A percentile compares a stretch with the other conserved stretches of the same genome.
Conservation (phyloP, 2,113 vertebrate genomes). For the Tauraco erythrolophus region DNA sequence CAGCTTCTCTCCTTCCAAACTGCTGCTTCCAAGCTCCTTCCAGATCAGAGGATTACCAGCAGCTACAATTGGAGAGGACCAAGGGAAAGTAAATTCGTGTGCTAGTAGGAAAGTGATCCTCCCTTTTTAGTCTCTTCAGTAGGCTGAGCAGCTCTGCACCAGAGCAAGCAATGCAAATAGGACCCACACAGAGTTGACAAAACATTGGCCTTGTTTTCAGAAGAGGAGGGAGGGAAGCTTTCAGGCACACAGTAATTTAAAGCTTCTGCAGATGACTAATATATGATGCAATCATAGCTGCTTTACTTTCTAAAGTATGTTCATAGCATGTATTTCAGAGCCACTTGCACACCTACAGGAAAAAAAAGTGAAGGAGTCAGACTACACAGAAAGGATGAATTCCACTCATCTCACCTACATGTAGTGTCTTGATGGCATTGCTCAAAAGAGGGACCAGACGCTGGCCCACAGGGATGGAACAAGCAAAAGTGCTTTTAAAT, state of each 20-base stretch:
- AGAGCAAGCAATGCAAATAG: background rate
- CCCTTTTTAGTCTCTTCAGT: background rate
- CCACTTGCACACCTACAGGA: background rate
- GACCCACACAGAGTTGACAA: slow-evolving; percentile 47
- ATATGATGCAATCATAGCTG: background rate
- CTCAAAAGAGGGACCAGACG: background rate
- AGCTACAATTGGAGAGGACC: background rate
- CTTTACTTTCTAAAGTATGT: background rate
- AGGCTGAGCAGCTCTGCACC: background rate
- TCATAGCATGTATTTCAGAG: background rate
- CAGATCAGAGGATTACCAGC: background rate
- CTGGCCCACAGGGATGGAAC: background rate
- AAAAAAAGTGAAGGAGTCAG: background rate
- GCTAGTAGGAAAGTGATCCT: background rate
- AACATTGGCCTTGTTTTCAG: slow-evolving; percentile 20
- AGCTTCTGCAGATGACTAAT: slow-evolving; percentile 27
- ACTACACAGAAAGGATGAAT: background rate
- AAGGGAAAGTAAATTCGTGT: background rate
- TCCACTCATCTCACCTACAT: background rate
- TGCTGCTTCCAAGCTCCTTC: background rate
- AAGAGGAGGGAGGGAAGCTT: slow-evolving; percentile 7
- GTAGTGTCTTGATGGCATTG: accelerated
- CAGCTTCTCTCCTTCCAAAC: background rate
- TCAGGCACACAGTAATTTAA: background rate
- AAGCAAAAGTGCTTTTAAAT: background rate